These are phyloP conservation scores for Melieria picta DNA, from an alignment of 2,888 invertebrate genomes.

Conservation along the genomic window DNA sequence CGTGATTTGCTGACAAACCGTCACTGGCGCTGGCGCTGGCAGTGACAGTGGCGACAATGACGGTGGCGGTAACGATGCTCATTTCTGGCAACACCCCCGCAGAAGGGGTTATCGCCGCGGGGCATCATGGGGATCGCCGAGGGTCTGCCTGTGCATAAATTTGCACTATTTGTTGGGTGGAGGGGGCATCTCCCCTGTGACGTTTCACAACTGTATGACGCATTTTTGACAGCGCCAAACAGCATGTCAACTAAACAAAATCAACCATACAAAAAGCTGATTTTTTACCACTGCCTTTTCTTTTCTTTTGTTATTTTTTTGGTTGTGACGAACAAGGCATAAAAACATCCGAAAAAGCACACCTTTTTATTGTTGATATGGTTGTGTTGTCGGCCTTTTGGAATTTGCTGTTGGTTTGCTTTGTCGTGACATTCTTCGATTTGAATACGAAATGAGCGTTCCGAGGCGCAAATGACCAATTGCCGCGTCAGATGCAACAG, in stretches of 20 bases:
- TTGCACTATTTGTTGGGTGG: no score
- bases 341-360: neutral
- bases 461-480: slow-evolving; percentile 25
- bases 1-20: slow-evolving; percentile 22
- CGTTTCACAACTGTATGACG: neutral
- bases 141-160: no score
- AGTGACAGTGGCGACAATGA: neutral
- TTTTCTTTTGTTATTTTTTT: no score
- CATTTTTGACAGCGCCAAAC: neutral
- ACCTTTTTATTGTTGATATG: neutral
- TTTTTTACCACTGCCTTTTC: no score
- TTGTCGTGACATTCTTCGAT: neutral
- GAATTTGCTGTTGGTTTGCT: neutral
- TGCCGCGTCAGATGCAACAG: slow-evolving; percentile 19
- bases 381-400: neutral
- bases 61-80: slow-evolving; percentile 14
- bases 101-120: no score
- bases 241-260: neutral
- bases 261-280: no score
- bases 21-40: neutral
- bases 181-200: no score
- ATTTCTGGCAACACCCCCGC: neutral
- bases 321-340: neutral
- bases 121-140: no score
- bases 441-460: neutral